Evolutionary conservation across 1,140 invertebrate species (phyloP).

Genomic region (Myzus persicae): DNA sequence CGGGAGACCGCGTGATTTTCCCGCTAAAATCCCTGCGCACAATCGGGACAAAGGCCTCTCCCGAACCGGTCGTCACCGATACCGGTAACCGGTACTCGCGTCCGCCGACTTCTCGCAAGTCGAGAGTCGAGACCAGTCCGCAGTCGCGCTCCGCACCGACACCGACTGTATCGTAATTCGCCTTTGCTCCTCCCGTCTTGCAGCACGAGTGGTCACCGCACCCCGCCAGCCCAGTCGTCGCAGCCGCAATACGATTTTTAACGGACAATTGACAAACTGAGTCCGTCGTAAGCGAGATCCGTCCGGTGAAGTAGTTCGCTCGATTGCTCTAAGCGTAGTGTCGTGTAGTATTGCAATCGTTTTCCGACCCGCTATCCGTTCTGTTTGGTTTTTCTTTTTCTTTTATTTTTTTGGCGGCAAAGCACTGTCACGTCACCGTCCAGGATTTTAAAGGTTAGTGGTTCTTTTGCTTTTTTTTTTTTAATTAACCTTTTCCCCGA

Average conservation of each 20-base stretch:
- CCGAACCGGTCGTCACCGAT: neutral
- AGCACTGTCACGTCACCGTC: conserved; percentile 6
- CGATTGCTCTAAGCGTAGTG: too few species aligned
- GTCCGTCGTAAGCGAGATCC: neutral
- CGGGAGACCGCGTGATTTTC: neutral
- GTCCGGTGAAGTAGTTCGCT: neutral
- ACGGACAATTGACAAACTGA: neutral
- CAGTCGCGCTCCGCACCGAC: neutral
- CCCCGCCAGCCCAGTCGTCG: neutral
- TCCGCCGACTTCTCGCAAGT: neutral
- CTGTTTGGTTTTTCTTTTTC: neutral
- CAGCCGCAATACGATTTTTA: neutral
- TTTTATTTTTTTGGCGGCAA: neutral
- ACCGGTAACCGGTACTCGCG: neutral
- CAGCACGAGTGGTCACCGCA: neutral
- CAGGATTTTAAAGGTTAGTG: conserved; percentile 15
- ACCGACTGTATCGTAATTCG: neutral
- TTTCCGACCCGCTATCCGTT: neutral
- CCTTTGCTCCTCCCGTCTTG: neutral
- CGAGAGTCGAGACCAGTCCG: neutral
- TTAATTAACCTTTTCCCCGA: neutral
- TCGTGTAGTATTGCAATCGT: neutral
- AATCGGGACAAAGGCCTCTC: neutral
- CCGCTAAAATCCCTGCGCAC: conserved; percentile 17
- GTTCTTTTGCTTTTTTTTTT: neutral